A percentile compares a stretch with the other conserved stretches of the same genome.
phyloP scores from a whole-genome alignment of 2,888 invertebrate species.

The Amphipyra berbera region DNA sequence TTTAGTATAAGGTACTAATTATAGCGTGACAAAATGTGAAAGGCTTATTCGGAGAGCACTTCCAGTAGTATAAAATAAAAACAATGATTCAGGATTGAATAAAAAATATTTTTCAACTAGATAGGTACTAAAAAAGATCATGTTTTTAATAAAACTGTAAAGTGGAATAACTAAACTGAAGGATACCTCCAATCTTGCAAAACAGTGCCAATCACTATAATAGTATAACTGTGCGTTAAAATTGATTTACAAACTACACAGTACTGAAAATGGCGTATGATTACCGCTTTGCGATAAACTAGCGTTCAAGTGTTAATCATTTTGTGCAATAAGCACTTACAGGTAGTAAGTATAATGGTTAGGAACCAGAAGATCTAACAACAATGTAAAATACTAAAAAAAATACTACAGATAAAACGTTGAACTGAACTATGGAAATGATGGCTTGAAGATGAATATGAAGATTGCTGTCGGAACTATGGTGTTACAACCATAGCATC shows the following conservation, averaged over 20 bases:
- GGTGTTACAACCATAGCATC: no score
- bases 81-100: no score
- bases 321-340: slow-evolving; percentile 31
- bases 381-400: background rate
- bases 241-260: slow-evolving; percentile 40
- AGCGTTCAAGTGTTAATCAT: slow-evolving; percentile 27
- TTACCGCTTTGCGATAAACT: slow-evolving; percentile 21
- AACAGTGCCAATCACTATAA: slow-evolving; percentile 18
- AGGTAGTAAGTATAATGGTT: slow-evolving; percentile 11
- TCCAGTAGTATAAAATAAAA: no score
- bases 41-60: no score
- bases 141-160: no score
- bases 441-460: background rate
- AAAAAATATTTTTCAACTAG: no score
- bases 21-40: no score
- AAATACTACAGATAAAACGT: background rate
- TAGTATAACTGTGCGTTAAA: slow-evolving; percentile 33
- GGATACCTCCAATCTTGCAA: slow-evolving; percentile 4
- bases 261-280: slow-evolving; percentile 38
- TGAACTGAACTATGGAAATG: no score
- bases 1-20: background rate
- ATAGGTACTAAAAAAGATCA: no score
- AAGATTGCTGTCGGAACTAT: background rate
- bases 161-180: background rate
- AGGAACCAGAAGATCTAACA: slow-evolving; percentile 11